Percentiles rank a stretch among this genome's conserved stretches.
These are phyloP conservation scores for Drosophila ohnishii DNA, from an alignment of 1,140 invertebrate species.

Conservation along the genomic window DNA sequence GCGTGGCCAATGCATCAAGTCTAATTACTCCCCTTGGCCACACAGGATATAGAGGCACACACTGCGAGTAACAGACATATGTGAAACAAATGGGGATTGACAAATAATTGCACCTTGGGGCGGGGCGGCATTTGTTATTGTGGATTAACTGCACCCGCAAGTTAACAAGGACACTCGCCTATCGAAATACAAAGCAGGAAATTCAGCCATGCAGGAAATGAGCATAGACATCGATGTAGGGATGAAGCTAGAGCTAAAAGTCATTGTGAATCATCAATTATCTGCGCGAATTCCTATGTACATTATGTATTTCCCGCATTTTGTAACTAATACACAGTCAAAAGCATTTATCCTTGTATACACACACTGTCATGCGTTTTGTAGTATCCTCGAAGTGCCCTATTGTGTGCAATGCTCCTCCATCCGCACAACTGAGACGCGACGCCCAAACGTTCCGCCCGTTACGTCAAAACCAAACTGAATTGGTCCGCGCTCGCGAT, in stretches of 20 bases:
- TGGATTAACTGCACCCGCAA: not conserved
- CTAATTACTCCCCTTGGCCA: not conserved
- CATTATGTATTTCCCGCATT: constrained; percentile 12
- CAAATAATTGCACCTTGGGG: constrained; percentile 17
- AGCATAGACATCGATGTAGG: not conserved
- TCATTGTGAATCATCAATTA: not conserved
- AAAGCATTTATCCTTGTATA: constrained; percentile 26
- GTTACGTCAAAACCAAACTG: constrained; percentile 41
- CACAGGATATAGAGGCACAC: not conserved
- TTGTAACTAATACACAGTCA: constrained; percentile 10
- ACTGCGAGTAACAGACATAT: not conserved
- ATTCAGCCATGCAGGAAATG: not conserved
- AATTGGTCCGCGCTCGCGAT: constrained; percentile 22
- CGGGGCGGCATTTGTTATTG: constrained; percentile 25
- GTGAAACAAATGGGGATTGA: not conserved
- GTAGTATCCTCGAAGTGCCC: constrained; percentile 38
- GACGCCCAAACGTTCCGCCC: constrained; percentile 23
- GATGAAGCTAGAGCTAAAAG: not conserved
- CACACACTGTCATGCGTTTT: constrained; percentile 39
- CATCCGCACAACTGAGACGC: constrained; percentile 27
- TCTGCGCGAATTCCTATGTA: not conserved
- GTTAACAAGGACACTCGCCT: not conserved
- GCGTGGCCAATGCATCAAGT: constrained; percentile 19
- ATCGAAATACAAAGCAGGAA: not conserved
- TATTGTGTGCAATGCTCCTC: constrained; percentile 32